These are phyloP conservation scores for Cylloceria caligata DNA, from an alignment of 2,888 invertebrate genomes.

Conservation along the genomic window DNA sequence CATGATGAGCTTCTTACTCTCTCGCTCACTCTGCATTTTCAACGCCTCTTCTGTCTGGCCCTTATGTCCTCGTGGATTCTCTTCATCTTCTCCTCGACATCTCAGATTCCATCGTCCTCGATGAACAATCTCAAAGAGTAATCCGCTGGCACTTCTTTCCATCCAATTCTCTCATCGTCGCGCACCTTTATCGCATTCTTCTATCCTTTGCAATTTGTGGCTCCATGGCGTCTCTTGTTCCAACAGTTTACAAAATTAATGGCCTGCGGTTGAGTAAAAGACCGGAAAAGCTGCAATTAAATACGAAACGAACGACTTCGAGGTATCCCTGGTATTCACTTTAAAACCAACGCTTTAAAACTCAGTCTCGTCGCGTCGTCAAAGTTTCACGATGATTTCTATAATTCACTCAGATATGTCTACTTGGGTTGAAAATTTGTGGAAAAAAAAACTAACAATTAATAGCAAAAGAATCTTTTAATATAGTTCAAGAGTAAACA, in stretches of 20 bases:
- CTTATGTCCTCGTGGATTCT: not conserved
- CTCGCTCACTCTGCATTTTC: not conserved
- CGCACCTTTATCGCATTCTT: slow-evolving; percentile 29
- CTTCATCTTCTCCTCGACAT: not conserved
- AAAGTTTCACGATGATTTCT: not conserved
- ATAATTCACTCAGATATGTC: not conserved
- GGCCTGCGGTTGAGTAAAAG: not conserved
- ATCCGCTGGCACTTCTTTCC: not conserved
- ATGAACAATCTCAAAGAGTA: slow-evolving; percentile 15
- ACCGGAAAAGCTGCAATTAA: not conserved
- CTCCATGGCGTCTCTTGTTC: not conserved
- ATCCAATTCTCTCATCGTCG: slow-evolving; percentile 18
- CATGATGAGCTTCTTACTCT: not conserved
- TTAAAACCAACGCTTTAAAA: not conserved
- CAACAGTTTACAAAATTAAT: slow-evolving; percentile 45
- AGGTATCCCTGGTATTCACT: not conserved
- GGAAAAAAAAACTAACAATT: not conserved
- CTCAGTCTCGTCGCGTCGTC: not conserved
- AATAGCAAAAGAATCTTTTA: not conserved
- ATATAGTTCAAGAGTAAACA: not conserved
- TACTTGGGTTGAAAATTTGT: not conserved
- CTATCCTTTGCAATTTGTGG: slow-evolving; percentile 35
- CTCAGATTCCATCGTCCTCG: slow-evolving; percentile 32
- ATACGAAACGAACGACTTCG: slow-evolving; percentile 1
- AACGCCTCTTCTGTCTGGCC: not conserved